Percentiles rank a stretch among this genome's conserved stretches.
Evolutionary conservation across 2,888 invertebrate genomes (phyloP).

Genomic region (Metallyticus violacea): DNA sequence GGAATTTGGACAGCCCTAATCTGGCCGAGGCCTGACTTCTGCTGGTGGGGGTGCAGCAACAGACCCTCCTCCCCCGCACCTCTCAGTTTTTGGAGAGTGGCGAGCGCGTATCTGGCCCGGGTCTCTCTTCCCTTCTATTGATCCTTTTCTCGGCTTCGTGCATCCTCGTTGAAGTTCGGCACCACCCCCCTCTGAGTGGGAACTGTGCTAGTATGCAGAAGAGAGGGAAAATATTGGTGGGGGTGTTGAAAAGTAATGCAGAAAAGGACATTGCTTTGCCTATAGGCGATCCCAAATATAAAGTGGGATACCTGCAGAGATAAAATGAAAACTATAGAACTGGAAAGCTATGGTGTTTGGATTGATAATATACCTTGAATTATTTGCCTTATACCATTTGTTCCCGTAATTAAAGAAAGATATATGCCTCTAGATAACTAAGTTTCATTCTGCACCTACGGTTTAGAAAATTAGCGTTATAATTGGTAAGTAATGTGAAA

Average conservation of each 20-base stretch:
- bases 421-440: background rate
- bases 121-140: background rate
- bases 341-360: background rate
- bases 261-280: background rate
- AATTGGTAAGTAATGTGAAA: background rate
- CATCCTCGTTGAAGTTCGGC: background rate
- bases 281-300: background rate
- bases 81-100: background rate
- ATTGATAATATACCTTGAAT: background rate
- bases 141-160: background rate
- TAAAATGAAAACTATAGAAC: background rate
- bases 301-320: background rate
- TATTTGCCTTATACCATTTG: background rate
- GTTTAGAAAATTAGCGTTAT: background rate
- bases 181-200: background rate
- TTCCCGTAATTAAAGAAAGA: background rate
- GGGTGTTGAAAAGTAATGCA: background rate
- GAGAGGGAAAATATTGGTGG: background rate
- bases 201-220: background rate
- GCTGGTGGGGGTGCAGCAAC: background rate
- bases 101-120: background rate
- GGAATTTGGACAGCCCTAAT: background rate
- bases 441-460: background rate
- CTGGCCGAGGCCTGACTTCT: background rate
- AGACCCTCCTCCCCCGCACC: background rate